A percentile compares a stretch with the other conserved stretches of the same genome.
phyloP scores from a whole-genome alignment of 1,140 invertebrate species.

The Penaeus vannamei region DNA sequence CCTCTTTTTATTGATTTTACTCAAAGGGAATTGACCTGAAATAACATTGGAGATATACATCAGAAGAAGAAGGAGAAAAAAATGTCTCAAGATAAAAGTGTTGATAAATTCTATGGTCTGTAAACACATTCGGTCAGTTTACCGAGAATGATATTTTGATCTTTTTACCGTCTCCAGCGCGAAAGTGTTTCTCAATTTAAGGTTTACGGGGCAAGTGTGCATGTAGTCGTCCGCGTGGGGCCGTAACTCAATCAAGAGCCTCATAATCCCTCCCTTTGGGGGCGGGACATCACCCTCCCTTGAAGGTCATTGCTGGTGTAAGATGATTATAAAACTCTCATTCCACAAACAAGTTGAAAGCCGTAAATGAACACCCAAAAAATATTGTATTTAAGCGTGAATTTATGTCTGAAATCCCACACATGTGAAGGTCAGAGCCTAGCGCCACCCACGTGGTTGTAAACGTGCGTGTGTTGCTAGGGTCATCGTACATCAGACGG shows the following conservation, averaged over 20 bases:
- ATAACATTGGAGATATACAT: neutral
- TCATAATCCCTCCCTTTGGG: constrained; percentile 63
- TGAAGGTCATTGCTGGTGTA: constrained; percentile 54
- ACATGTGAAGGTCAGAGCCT: neutral
- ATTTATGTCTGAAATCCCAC: neutral
- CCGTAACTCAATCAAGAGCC: constrained; percentile 64
- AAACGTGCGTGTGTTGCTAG: constrained; percentile 47
- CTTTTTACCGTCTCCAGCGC: constrained; percentile 36
- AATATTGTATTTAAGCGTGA: neutral
- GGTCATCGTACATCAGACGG: constrained; percentile 60
- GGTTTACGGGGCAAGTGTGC: constrained; percentile 33
- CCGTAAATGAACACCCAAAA: neutral
- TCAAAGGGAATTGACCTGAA: too few species aligned
- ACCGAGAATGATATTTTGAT: constrained; percentile 34
- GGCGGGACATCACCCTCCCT: constrained; percentile 60
- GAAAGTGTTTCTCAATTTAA: constrained; percentile 45
- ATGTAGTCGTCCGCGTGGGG: constrained; percentile 58
- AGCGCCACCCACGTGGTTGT: constrained; percentile 10
- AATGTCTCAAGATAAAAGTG: too few species aligned
- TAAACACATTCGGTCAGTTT: constrained; percentile 42
- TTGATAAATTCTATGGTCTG: constrained; percentile 22
- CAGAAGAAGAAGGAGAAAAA: neutral
- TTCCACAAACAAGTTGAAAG: neutral
- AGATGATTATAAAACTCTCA: constrained; percentile 23
- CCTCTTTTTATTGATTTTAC: neutral